Percentiles rank a stretch among this genome's conserved stretches.
Conservation (phyloP, 2,888 invertebrate genomes). For the Andrena hattorfiana region DNA sequence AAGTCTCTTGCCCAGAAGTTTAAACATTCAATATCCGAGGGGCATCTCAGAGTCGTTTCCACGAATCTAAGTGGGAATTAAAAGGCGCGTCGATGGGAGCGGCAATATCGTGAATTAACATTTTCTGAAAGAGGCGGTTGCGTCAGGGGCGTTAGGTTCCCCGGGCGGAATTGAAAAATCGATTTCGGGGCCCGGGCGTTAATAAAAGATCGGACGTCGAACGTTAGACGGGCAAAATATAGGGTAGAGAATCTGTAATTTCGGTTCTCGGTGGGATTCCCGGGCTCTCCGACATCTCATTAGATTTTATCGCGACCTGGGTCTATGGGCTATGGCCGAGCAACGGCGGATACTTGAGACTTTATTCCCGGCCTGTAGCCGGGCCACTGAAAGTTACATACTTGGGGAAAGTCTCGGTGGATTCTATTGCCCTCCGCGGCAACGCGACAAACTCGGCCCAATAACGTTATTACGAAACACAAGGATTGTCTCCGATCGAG, state of each 20-base stretch:
- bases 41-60: background rate
- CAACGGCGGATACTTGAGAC: conserved; percentile 53
- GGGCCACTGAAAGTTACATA: conserved; percentile 56
- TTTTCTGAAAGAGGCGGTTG: conserved; percentile 20
- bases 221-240: conserved; percentile 57
- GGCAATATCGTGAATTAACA: conserved; percentile 21
- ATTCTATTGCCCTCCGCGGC: conserved; percentile 29
- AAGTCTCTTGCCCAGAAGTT: too few relatives aligned
- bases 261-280: conserved; percentile 46
- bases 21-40: background rate
- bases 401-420: conserved; percentile 50
- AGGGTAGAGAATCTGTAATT: conserved; percentile 64
- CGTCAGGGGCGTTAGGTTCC: conserved; percentile 1
- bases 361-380: conserved; percentile 51
- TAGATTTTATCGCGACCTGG: conserved; percentile 59
- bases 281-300: conserved; percentile 58
- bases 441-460: conserved; percentile 25
- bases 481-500: background rate
- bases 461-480: conserved; percentile 37
- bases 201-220: conserved; percentile 64
- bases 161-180: conserved; percentile 53
- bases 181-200: conserved; percentile 43
- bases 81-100: conserved; percentile 14
- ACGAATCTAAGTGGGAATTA: conserved; percentile 8
- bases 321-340: conserved; percentile 42